Conservation (phyloP, 2,797 vertebrate genomes). For the Heliangelus exortis region DNA sequence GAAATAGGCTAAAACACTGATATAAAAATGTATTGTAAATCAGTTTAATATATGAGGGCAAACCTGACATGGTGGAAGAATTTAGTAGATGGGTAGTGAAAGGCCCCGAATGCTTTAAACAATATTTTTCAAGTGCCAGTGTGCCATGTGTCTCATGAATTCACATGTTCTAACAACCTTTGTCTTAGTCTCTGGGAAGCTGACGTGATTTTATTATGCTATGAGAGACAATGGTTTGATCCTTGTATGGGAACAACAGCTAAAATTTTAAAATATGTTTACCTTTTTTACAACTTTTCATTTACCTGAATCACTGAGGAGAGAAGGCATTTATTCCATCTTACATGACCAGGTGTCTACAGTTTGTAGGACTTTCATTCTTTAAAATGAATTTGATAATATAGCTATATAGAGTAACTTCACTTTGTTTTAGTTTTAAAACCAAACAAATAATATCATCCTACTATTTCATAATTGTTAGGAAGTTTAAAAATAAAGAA, state of each 20-base stretch:
- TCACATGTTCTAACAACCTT: not conserved
- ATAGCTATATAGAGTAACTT: not conserved
- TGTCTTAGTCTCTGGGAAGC: not conserved
- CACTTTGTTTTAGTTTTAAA: too few relatives aligned
- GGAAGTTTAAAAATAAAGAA: not conserved
- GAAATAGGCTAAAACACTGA: too few relatives aligned
- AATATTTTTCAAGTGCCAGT: not conserved
- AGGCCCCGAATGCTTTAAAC: not conserved
- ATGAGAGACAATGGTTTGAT: not conserved
- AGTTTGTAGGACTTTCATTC: not conserved
- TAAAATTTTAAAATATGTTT: not conserved
- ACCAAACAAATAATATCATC: not conserved
- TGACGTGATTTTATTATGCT: not conserved
- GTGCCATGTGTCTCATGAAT: accelerated
- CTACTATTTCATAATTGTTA: not conserved
- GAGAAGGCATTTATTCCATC: not conserved
- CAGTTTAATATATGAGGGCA: not conserved
- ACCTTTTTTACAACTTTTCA: not conserved
- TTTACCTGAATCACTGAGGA: not conserved
- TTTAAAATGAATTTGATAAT: not conserved
- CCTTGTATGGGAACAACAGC: not conserved
- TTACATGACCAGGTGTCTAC: not conserved
- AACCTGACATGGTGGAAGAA: not conserved
- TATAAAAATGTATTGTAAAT: not conserved
- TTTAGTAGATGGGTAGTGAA: not conserved